phyloP scores from a whole-genome alignment of 1,140 invertebrate species.

The Calliopsis andreniformis region DNA sequence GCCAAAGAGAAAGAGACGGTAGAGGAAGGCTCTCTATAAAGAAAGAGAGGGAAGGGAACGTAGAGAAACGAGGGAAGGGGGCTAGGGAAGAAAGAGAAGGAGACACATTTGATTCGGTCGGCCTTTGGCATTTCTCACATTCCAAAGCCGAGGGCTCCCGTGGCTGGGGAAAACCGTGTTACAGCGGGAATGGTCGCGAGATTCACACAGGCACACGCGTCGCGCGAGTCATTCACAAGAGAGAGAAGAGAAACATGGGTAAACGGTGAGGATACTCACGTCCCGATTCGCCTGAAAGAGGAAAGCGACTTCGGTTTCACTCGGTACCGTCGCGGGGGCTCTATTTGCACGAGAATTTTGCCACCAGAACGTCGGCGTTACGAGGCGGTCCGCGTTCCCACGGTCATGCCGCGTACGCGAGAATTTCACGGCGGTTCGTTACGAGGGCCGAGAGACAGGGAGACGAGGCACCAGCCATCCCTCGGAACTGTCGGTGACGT shows the following conservation, averaged over 20 bases:
- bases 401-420: slow-evolving; percentile 15
- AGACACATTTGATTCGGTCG: slow-evolving; percentile 25
- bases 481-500: slow-evolving; percentile 53
- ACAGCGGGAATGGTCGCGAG: not conserved
- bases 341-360: not conserved
- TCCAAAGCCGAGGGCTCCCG: slow-evolving; percentile 19
- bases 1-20: slow-evolving; percentile 9
- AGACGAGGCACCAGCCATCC: slow-evolving; percentile 43
- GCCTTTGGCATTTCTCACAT: slow-evolving; percentile 45
- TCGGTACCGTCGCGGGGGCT: not conserved
- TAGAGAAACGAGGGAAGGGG: not conserved
- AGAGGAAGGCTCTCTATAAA: not conserved
- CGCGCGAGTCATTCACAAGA: not conserved
- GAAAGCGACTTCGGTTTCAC: not conserved
- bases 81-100: not conserved
- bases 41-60: not conserved
- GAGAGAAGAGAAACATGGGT: not conserved
- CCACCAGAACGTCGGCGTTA: not conserved
- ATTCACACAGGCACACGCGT: too few relatives aligned
- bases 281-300: not conserved
- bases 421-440: not conserved
- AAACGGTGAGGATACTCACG: slow-evolving; percentile 44
- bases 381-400: not conserved
- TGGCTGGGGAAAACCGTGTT: not conserved
- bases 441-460: not conserved